These are phyloP conservation scores for Misgurnus mizolepis DNA, from an alignment of 2,113 vertebrate genomes.

Conservation along the genomic window DNA sequence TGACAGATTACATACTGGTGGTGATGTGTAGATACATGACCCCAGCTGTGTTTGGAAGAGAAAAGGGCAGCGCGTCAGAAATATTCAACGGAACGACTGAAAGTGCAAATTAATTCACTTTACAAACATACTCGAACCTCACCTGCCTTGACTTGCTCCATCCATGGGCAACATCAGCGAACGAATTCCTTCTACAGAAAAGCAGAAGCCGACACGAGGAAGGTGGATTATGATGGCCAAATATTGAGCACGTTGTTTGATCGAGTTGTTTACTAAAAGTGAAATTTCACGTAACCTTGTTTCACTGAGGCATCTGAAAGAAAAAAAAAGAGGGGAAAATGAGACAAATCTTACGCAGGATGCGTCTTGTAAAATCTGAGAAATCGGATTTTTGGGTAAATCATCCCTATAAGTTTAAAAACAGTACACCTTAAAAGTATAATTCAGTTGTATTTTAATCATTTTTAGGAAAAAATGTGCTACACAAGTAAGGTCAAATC, in stretches of 20 bases:
- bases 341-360: too few species aligned
- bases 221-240: slow-evolving; percentile 55
- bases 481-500: too few species aligned
- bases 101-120: slow-evolving; percentile 67
- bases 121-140: slow-evolving; percentile 62
- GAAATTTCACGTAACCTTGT: neutral
- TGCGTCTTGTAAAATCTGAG: too few species aligned
- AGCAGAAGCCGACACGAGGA: slow-evolving; percentile 39
- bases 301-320: too few species aligned
- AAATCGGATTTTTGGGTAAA: too few species aligned
- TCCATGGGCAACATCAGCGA: slow-evolving; percentile 54
- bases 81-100: slow-evolving; percentile 4
- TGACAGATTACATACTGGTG: neutral
- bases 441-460: too few species aligned
- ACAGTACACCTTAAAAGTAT: too few species aligned
- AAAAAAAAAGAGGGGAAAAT: too few species aligned
- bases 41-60: neutral
- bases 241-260: slow-evolving; percentile 61
- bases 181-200: slow-evolving; percentile 67
- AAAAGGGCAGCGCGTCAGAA: too few species aligned
- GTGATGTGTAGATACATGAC: neutral
- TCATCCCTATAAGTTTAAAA: too few species aligned
- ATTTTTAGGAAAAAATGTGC: too few species aligned
- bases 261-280: neutral
- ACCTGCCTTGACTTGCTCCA: slow-evolving; percentile 69